Evolutionary conservation across 2,888 invertebrate genomes (phyloP).

Genomic region (Epirrita christyi): DNA sequence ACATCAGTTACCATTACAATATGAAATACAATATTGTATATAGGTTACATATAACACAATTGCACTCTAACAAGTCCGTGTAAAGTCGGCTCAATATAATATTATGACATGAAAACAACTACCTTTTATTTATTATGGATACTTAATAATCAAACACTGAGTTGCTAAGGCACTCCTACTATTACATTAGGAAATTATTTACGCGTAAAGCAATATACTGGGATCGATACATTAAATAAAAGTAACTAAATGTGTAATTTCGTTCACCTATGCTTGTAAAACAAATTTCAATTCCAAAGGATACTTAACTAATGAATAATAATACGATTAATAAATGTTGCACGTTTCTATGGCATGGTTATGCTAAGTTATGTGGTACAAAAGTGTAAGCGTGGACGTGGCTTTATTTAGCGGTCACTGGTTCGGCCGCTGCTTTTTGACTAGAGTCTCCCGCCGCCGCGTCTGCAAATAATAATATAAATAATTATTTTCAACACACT

Average conservation of each 20-base stretch:
- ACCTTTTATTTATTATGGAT: slow-evolving; percentile 42
- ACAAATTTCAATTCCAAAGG: slow-evolving; percentile 77
- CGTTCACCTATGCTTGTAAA: slow-evolving; percentile 70
- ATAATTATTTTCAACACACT: background rate
- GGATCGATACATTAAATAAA: slow-evolving; percentile 43
- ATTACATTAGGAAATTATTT: slow-evolving; percentile 70
- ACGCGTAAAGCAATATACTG: slow-evolving; percentile 65
- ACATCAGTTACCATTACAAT: slow-evolving; percentile 36
- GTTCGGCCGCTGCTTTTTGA: slow-evolving; percentile 54
- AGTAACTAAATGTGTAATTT: slow-evolving; percentile 58
- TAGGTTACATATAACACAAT: slow-evolving; percentile 42
- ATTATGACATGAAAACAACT: slow-evolving; percentile 44
- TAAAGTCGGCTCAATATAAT: slow-evolving; percentile 45
- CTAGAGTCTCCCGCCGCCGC: slow-evolving; percentile 60
- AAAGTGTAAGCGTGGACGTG: slow-evolving; percentile 59
- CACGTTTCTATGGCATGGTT: slow-evolving; percentile 74
- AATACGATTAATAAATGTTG: slow-evolving; percentile 80
- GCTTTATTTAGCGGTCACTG: slow-evolving; percentile 67
- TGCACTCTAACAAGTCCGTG: slow-evolving; percentile 41
- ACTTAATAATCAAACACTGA: slow-evolving; percentile 66
- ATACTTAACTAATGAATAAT: slow-evolving; percentile 75
- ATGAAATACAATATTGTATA: slow-evolving; percentile 41
- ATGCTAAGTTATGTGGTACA: slow-evolving; percentile 63
- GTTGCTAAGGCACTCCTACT: slow-evolving; percentile 83
- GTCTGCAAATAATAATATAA: slow-evolving; percentile 50